Evolutionary conservation across 2,113 vertebrate genomes (phyloP).

Genomic region (Phasianus colchicus): DNA sequence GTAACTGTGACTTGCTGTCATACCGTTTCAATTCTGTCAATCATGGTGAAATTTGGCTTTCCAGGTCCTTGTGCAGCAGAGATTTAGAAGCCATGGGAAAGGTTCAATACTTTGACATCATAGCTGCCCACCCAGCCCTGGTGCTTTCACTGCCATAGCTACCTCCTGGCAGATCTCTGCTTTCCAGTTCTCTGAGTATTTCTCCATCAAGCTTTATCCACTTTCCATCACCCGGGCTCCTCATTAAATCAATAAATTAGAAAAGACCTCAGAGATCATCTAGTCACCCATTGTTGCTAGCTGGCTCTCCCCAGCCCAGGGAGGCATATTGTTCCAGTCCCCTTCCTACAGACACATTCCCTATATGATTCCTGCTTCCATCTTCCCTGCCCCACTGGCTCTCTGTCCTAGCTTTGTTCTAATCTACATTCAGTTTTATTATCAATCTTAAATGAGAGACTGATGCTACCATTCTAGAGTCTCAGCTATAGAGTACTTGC

Average conservation of each 20-base stretch:
- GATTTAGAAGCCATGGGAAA: background rate
- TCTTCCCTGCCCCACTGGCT: background rate
- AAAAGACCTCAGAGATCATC: too few relatives aligned
- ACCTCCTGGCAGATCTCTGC: fast-evolving
- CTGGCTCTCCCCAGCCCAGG: background rate
- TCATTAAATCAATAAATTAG: too few relatives aligned
- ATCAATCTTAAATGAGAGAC: background rate
- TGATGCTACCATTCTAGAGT: fast-evolving
- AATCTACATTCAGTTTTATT: background rate
- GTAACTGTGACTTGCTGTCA: background rate
- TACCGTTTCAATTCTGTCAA: background rate
- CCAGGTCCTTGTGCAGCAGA: background rate
- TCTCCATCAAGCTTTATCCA: background rate
- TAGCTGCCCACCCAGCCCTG: background rate
- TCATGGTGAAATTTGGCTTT: background rate
- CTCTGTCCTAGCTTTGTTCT: background rate
- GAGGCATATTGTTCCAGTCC: background rate
- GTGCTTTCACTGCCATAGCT: background rate
- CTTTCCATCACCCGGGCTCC: background rate
- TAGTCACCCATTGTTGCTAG: background rate
- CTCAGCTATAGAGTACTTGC: too few relatives aligned
- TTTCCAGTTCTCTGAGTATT: background rate
- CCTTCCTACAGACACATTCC: background rate
- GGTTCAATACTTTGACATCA: background rate
- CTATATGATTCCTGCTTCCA: background rate